Conservation (phyloP, 2,797 vertebrate genomes). For the Sebastes variabilis region DNA sequence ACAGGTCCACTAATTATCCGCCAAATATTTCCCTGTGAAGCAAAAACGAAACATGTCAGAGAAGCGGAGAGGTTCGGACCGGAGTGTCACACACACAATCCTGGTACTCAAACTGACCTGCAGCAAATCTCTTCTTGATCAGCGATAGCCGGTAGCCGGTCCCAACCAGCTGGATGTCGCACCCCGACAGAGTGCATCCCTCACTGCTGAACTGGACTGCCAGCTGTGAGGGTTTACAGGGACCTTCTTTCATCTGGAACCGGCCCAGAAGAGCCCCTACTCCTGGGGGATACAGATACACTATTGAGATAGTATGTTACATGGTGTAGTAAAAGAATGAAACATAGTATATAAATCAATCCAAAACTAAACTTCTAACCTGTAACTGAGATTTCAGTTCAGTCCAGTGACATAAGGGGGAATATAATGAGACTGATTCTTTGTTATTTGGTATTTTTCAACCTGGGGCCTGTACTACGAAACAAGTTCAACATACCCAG, state of each 20-base stretch:
- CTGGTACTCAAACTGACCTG: constrained; percentile 83
- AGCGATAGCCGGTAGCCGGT: constrained; percentile 95
- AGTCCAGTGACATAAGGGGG: background rate
- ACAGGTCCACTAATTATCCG: constrained; percentile 90
- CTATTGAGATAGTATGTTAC: no score
- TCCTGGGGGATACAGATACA: constrained; percentile 75
- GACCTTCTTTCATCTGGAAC: constrained; percentile 91
- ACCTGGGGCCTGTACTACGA: no score
- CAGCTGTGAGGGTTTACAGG: constrained; percentile 91
- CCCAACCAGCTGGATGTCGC: constrained; percentile 95
- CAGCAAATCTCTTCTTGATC: constrained; percentile 97
- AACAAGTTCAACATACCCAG: no score
- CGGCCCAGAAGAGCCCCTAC: constrained; percentile 95
- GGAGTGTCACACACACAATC: background rate
- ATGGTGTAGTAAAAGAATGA: no score
- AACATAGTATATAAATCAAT: background rate
- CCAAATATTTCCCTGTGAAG: constrained; percentile 96
- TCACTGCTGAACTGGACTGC: constrained; percentile 96
- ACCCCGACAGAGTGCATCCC: constrained; percentile 95
- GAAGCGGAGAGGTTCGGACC: background rate
- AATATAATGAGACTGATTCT: background rate
- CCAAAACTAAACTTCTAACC: background rate
- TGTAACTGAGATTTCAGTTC: background rate
- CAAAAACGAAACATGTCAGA: constrained; percentile 59
- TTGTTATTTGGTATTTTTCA: background rate